Conservation (phyloP, 2,113 vertebrate species). For the Edolisoma coerulescens region DNA sequence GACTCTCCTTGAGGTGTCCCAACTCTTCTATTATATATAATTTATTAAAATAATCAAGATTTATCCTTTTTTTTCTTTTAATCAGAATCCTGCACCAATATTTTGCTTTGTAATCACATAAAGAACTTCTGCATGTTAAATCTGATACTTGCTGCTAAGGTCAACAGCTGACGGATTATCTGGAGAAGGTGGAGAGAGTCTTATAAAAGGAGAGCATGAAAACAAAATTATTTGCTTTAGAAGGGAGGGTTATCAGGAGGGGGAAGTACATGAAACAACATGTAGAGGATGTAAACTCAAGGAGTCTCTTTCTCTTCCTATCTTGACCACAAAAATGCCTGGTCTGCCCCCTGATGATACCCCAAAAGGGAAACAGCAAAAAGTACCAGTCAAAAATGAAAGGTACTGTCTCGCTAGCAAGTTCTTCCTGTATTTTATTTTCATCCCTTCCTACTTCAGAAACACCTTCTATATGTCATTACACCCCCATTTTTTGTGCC, state of each 20-base stretch:
- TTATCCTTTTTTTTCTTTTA: not conserved
- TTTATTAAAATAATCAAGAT: not conserved
- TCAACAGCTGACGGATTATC: not conserved
- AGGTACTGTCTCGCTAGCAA: not conserved
- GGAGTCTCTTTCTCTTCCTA: not conserved
- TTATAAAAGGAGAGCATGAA: not conserved
- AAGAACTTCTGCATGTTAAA: not conserved
- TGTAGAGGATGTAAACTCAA: not conserved
- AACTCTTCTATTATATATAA: not conserved
- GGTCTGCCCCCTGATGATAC: not conserved
- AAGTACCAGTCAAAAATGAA: not conserved
- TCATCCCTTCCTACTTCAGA: not conserved
- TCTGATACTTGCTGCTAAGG: not conserved
- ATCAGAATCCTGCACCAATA: not conserved
- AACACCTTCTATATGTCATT: not conserved
- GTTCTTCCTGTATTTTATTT: not conserved
- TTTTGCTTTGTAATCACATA: not conserved
- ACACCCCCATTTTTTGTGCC: not conserved
- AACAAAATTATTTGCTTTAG: not conserved
- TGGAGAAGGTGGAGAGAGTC: not conserved
- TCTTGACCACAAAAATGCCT: not conserved
- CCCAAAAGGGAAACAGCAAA: not conserved
- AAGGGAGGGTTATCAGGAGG: not conserved
- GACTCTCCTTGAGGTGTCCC: not conserved
- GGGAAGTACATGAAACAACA: not conserved